Conservation (phyloP, 2,888 invertebrate genomes). For the Mythimna impura region DNA sequence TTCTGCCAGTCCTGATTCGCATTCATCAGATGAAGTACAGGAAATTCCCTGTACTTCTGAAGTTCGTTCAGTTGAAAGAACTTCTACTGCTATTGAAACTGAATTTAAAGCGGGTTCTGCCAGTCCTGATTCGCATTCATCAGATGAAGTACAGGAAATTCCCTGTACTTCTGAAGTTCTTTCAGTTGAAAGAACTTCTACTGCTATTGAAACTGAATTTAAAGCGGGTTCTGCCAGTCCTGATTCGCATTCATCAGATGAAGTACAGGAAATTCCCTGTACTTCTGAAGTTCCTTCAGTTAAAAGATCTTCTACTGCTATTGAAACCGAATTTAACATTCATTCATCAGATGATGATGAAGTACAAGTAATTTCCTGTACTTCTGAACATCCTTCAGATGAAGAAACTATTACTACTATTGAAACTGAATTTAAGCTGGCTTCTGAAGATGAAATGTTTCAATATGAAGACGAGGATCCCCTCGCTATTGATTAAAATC, state of each 20-base stretch:
- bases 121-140: neutral
- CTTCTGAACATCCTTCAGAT: too few relatives aligned
- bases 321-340: neutral
- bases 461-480: slow-evolving; percentile 18
- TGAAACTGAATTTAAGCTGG: neutral
- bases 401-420: too few relatives aligned
- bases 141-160: neutral
- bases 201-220: neutral
- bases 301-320: neutral
- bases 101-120: neutral
- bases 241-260: neutral
- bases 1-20: neutral
- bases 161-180: too few relatives aligned
- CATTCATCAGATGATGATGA: slow-evolving; percentile 3
- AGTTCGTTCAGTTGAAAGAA: too few relatives aligned
- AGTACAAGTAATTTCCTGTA: too few relatives aligned
- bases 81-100: neutral
- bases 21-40: neutral
- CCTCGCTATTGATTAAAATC: slow-evolving; percentile 20
- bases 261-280: neutral
- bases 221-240: neutral
- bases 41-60: too few relatives aligned
- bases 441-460: slow-evolving; percentile 18
- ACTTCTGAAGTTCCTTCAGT: too few relatives aligned
- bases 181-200: too few relatives aligned